Evolutionary conservation across 2,888 invertebrate genomes (phyloP), one percentile per base, ranked within the genome.

Genomic region (Amblyteles armatorius): DNA sequence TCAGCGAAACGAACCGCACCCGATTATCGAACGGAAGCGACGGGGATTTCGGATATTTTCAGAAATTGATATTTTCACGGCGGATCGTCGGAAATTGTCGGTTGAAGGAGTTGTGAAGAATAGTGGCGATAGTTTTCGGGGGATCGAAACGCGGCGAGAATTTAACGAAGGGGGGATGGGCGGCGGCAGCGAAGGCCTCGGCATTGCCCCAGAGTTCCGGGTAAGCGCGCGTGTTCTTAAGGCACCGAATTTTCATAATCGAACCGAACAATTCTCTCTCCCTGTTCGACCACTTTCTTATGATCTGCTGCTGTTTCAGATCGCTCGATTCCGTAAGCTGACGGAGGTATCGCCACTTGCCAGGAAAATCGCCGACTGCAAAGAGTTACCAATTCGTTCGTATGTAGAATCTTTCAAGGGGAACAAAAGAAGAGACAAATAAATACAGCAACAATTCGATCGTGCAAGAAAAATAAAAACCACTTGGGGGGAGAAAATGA

Each of bases 321-420:
- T 93, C 92, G 88, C 93, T 94, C 89, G 92, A 87, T 85, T 93
- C 93, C 87, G 91, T 88, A 87, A 92, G 87, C 85, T 91, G 91
- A 88, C 91, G 90, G 83, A 93, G 90, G 87, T 91, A 87, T 36
- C 88, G 89, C 92, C 92, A 92, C 88, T 92, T 91, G 89, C 90
- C 89, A 83, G 93, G 91, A 87, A 90, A 91, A 91, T 87, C 87
- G 87, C 91, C 94, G 93, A 93, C 85, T 85, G 57, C 72, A 76
- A 71, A 76, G 57, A 81, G 57, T 76, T 72, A 44, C 50, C 50
- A 63, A 22, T 52, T 67, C 60, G 40, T 60, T 74, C 44, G 55
- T 48, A 29, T 19, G 5, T 60, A 19, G 48, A 55, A 81, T 68
- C 3, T 26, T 48, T 19, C 13, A n/a, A 71, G 48, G 11, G 26